Evolutionary conservation across 2,113 vertebrate genomes (phyloP), one percentile per base, ranked within the genome.

Genomic region (Anas platyrhynchos): DNA sequence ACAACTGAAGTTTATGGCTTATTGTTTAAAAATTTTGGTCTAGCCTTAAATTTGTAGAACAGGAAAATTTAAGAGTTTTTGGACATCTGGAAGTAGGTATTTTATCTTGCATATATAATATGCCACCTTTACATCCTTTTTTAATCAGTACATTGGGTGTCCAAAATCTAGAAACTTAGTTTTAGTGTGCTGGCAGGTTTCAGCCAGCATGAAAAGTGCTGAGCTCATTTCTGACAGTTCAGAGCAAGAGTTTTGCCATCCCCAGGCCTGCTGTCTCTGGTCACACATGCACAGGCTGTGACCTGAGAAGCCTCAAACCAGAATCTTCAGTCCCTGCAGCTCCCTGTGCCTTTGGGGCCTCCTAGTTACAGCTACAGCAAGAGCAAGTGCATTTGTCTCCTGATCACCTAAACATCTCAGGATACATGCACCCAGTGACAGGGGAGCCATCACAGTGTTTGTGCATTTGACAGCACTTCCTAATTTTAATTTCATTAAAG

Each of bases 1-100:
- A 97, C 84, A 94, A 87, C 61, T 79, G 55, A 91, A 93, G 88
- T 94, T 91, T 87, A 83, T 7, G 6, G 22, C 10, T 91, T 89
- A 91, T 86, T 95, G 65, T 83, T 85, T 80, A 46, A 88, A 84
- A 89, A 59, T 29, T 87, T 32, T 71, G 67, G 80, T 59, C 80
- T 89, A 89, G 84, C 16, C 16, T 66, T 58, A 54, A 75, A 61
- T 90, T 72, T 80, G 34, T 72, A 91, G 26, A 67, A 52, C 9
- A 50, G 52, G 32, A 83, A 87, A 82, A 84, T 75, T 32, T 74
- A 91, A 83, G 52, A 54, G 74, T 52, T 43, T n/a, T 72, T 87
- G 36, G 31, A 73, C 80, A 82, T 88, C 29, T 81, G n/a, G 54
- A 75, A 84, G 66, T 32, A 68, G 56, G 11, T 78, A 27, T 83